phyloP scores from a whole-genome alignment of 2,888 invertebrate genomes.

The Callosobruchus maculatus region DNA sequence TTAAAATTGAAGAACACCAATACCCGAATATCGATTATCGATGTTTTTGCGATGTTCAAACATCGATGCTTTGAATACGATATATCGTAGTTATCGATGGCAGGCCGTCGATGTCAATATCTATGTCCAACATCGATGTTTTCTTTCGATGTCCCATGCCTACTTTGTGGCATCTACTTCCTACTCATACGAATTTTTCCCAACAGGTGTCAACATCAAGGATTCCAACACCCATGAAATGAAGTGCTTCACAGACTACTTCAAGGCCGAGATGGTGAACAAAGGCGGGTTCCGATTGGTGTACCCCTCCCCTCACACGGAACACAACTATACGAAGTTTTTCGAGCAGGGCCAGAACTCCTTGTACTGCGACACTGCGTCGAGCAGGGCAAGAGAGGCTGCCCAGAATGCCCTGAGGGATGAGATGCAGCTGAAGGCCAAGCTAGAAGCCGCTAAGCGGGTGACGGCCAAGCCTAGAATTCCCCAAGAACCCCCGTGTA shows the following conservation, averaged over 20 bases:
- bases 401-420: slow-evolving; percentile 68
- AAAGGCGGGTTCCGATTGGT: slow-evolving; percentile 70
- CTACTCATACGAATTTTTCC: no score
- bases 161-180: no score
- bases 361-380: slow-evolving; percentile 70
- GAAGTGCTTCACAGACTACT: slow-evolving; percentile 43
- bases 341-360: slow-evolving; percentile 74
- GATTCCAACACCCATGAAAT: slow-evolving; percentile 33
- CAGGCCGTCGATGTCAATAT: no score
- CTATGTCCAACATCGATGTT: no score
- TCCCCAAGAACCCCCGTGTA: slow-evolving; percentile 17
- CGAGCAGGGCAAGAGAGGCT: slow-evolving; percentile 74
- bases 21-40: no score
- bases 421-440: slow-evolving; percentile 60
- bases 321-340: slow-evolving; percentile 63
- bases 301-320: slow-evolving; percentile 60
- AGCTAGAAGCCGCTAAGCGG: slow-evolving; percentile 57
- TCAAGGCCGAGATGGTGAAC: slow-evolving; percentile 47
- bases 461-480: slow-evolving; percentile 34
- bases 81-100: no score
- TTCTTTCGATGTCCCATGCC: no score
- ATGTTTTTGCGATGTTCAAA: no score
- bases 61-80: no score
- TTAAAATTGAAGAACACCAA: no score
- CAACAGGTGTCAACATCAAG: slow-evolving; percentile 32